phyloP scores from a whole-genome alignment of 1,140 invertebrate genomes.

The Palaemon carinicauda region DNA sequence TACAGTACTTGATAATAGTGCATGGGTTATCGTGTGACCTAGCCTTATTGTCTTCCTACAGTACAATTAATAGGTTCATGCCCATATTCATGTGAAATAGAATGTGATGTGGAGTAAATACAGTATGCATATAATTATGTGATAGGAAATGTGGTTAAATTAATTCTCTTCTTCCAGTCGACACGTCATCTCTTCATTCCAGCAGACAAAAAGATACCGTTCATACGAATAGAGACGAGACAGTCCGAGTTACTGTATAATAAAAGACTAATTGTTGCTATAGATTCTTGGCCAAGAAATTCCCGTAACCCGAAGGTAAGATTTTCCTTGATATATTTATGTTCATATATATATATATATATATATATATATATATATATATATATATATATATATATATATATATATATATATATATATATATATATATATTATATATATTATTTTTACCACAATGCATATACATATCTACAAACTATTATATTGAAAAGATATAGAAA shows the following conservation, averaged over 20 bases:
- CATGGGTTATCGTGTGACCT: too few relatives aligned
- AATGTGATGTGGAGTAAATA: conserved; percentile 14
- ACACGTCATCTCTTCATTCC: conserved; percentile 87
- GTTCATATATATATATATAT: background rate
- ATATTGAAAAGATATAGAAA: too few relatives aligned
- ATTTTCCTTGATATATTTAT: background rate
- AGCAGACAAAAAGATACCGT: conserved; percentile 87
- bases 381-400: conserved; percentile 19
- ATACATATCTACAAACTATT: too few relatives aligned
- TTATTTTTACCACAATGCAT: too few relatives aligned
- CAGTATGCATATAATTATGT: background rate
- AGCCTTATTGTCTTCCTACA: too few relatives aligned
- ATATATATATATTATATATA: conserved; percentile 20
- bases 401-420: too few relatives aligned
- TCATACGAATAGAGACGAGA: conserved; percentile 89
- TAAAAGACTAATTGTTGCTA: conserved; percentile 90
- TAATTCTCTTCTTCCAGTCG: conserved; percentile 67
- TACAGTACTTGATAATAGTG: too few relatives aligned
- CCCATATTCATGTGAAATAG: too few relatives aligned
- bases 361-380: too few relatives aligned
- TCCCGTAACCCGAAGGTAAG: conserved; percentile 76
- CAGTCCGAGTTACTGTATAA: conserved; percentile 81
- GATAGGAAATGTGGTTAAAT: conserved; percentile 42
- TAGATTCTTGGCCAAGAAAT: conserved; percentile 90
- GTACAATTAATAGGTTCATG: too few relatives aligned